Conservation (phyloP, 2,888 invertebrate genomes). For the Hybos culiciformis region DNA sequence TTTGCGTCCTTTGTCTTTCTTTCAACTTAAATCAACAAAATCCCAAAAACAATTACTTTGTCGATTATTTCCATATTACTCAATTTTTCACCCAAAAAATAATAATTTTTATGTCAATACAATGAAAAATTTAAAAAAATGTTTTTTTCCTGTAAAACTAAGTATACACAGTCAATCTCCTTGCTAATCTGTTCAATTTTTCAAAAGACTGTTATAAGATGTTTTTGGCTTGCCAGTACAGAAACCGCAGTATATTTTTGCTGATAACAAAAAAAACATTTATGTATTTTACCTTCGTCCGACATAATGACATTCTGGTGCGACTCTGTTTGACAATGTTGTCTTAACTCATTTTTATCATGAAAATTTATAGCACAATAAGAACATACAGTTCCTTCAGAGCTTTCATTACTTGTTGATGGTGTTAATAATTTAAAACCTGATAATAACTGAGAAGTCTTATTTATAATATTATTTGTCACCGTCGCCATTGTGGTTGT, state of each 20-base stretch:
- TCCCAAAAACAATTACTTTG: no score
- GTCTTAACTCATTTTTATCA: conserved; percentile 40
- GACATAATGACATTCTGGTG: conserved; percentile 55
- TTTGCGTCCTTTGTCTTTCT: no score
- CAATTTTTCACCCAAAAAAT: no score
- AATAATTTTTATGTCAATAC: no score
- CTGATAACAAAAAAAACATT: no score
- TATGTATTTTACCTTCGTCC: conserved; percentile 53
- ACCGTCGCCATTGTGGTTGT: no score
- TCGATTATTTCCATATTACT: no score
- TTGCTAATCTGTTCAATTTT: no score
- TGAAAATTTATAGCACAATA: conserved; percentile 44
- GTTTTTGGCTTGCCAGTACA: no score
- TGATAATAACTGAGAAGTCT: conserved; percentile 5
- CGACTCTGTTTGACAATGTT: conserved; percentile 46
- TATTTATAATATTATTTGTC: background rate
- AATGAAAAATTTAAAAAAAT: background rate
- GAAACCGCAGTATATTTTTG: no score
- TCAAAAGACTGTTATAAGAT: no score
- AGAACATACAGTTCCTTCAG: conserved; percentile 36
- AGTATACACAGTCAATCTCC: background rate
- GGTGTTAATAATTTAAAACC: conserved; percentile 11
- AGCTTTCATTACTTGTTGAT: conserved; percentile 13
- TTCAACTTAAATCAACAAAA: no score
- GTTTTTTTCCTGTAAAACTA: background rate